phyloP scores from a whole-genome alignment of 2,113 vertebrate species.

The Indicator indicator region DNA sequence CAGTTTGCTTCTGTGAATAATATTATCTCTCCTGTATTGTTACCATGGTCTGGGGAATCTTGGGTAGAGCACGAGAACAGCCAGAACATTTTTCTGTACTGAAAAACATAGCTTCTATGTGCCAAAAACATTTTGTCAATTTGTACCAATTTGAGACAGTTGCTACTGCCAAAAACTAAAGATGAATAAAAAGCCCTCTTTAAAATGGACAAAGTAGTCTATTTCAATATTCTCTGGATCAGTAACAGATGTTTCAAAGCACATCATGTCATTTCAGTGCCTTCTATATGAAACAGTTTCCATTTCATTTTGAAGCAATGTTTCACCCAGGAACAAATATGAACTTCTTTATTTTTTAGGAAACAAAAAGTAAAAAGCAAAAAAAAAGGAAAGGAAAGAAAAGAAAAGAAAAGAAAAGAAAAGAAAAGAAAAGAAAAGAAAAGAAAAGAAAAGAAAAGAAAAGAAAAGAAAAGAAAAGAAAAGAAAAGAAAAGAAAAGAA shows the following conservation, averaged over 20 bases:
- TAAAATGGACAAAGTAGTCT: background rate
- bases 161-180: background rate
- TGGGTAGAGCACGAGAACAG: background rate
- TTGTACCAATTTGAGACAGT: background rate
- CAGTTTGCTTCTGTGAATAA: background rate
- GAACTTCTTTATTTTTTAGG: background rate
- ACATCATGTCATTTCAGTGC: background rate
- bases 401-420: no score
- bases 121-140: background rate
- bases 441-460: no score
- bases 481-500: no score
- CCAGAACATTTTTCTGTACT: background rate
- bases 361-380: background rate
- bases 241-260: background rate
- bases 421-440: no score
- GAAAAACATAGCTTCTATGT: background rate
- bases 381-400: no score
- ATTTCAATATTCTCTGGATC: background rate
- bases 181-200: background rate
- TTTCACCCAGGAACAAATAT: background rate
- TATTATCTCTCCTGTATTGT: background rate
- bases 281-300: background rate
- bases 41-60: background rate
- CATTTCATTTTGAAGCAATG: background rate
- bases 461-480: no score